Evolutionary conservation across 2,113 vertebrate species (phyloP), one percentile per base, ranked within the genome.

Genomic region (Genyomyrus donnyi): DNA sequence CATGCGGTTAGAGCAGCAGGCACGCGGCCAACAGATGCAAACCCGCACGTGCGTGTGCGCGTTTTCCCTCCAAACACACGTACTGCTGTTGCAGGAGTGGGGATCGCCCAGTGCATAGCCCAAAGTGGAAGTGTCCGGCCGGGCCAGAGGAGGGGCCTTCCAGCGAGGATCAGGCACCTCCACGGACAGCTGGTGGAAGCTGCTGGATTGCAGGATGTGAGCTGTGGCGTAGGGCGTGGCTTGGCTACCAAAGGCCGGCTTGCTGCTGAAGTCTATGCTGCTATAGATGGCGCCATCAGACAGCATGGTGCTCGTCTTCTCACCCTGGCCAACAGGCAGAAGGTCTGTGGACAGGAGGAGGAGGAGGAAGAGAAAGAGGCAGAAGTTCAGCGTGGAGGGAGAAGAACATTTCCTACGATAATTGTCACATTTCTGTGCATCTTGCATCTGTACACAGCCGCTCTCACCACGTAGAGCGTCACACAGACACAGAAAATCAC

Each of bases 251-350:
- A 95, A 95, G 91, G 97, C 96, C 92, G 97, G 97, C 93, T 98
- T 98, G 27, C 97, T 97, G 90, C 97, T 98, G 94, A 99, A 98
- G 95, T 99, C 98, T 80, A 99, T 99, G 94, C 98, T 99, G 94
- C 98, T 99, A 91, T 99, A 99, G 96, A 99, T 99, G 95, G 98
- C 98, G 92, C 98, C 98, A 88, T 99, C 98, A 3, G 98, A 99
- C 93, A 99, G 97, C 97, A 99, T 98, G 19, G 98, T 98, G 88
- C 97, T 97, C 0, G 96, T 97, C 96, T 99, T 99, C 94, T 99
- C 98, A 90, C 97, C 97, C 87, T 97, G 97, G 50, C 97, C 95
- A 1, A 97, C 96, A 39, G 97, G 97, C 93, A 98, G 94, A 90
- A 97, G 96, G 94, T 98, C 97, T 97, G 95, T 35, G 46, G 15